Evolutionary conservation across 2,797 vertebrate species (phyloP), one percentile per base, ranked within the genome.

Genomic region (Eulemur rubriventer): DNA sequence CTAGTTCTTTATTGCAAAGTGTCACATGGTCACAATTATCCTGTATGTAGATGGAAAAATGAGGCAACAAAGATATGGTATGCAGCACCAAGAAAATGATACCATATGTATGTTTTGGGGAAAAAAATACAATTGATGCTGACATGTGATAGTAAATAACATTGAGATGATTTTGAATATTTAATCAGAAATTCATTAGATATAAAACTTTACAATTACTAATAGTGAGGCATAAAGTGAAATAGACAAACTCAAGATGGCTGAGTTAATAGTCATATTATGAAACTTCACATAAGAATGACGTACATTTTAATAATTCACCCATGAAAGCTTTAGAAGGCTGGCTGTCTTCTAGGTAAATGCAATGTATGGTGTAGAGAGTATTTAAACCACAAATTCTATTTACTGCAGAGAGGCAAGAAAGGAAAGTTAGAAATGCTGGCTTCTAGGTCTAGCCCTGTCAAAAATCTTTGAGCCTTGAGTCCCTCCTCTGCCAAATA

Each of bases 1-100:
- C 79, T 87, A 35, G 55, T 52, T 85, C 61, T 95, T 76, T 84
- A 84, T 18, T 63, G 59, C 61, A 20, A 90, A 91, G 69, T 65
- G 76, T 46, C 92, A 88, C 48, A 22, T 95, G 93, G 81, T 96
- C 80, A 89, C 70, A 93, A 86, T 96, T 93, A 94, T 72, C 70
- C 78, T 30, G 38, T n/a, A 52, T 92, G 35, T 63, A 22, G 75
- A 76, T 50, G 73, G 87, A 95, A 96, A 97, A 85, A 79, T 75
- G 93, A 93, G 9, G 7, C 65, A 65, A 55, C 70, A 55, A 91
- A 81, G 94, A 82, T 67, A 78, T 1, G 13, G 82, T 67, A 57
- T 70, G 38, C 3, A 14, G 85, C 52, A 26, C 26, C 38, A 72
- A 65, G 94, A 86, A 93, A 95, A 67, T 7, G 50, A 63, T 93